phyloP scores from a whole-genome alignment of 2,797 vertebrate genomes.

The Phataginus tricuspis region DNA sequence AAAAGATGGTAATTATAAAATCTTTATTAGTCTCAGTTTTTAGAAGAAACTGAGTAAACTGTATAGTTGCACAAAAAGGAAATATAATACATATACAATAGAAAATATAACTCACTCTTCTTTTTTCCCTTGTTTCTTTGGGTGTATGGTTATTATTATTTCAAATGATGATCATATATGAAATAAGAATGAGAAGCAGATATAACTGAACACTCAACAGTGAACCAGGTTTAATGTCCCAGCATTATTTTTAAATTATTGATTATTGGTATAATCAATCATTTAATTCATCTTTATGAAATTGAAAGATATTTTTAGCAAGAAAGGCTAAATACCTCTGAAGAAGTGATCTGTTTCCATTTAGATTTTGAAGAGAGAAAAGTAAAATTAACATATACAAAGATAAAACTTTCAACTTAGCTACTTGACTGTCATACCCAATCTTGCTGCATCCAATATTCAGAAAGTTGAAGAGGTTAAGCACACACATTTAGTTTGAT shows the following conservation, averaged over 20 bases:
- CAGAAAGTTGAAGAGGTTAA: slow-evolving; percentile 75
- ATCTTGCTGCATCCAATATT: slow-evolving; percentile 65
- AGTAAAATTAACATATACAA: slow-evolving; percentile 55
- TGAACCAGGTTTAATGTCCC: neutral
- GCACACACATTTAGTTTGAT: slow-evolving; percentile 64
- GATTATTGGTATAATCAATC: neutral
- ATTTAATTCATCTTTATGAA: slow-evolving; percentile 19
- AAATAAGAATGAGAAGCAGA: neutral
- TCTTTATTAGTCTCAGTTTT: neutral
- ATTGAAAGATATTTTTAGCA: neutral
- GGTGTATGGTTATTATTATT: neutral
- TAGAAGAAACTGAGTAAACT: neutral
- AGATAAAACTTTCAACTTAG: slow-evolving; percentile 62
- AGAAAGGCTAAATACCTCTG: neutral
- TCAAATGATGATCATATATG: neutral
- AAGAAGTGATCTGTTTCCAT: slow-evolving; percentile 67
- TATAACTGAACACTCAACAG: neutral
- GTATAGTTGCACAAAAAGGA: neutral
- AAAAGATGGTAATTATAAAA: neutral
- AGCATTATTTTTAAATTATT: neutral
- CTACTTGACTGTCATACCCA: slow-evolving; percentile 67
- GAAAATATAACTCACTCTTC: neutral
- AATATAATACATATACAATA: neutral
- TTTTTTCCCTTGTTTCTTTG: neutral
- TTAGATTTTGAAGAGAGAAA: slow-evolving; percentile 62